Evolutionary conservation across 2,113 vertebrate genomes (phyloP).

Genomic region (Cichladusa arquata): DNA sequence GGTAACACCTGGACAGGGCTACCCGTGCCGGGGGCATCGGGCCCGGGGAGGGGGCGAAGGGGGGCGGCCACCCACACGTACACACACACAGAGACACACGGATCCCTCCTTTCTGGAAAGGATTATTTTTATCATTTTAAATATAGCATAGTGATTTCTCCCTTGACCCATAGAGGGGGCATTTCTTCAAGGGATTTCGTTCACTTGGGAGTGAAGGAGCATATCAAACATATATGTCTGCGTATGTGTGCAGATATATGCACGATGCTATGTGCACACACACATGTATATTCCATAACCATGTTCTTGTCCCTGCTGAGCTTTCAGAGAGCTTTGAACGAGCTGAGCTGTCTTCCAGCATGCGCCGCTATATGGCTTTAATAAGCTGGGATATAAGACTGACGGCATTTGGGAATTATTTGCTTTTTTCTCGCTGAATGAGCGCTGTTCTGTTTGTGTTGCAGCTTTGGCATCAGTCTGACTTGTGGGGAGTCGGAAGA

Average conservation of each 20-base stretch:
- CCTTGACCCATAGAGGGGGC: constrained; percentile 70
- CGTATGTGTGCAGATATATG: not conserved
- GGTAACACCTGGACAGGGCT: constrained; percentile 72
- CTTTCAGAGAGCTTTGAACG: not conserved
- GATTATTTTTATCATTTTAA: constrained; percentile 78
- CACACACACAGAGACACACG: not conserved
- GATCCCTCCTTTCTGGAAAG: constrained; percentile 59
- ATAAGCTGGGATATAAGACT: not conserved
- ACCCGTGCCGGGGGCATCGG: not conserved
- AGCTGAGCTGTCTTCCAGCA: not conserved
- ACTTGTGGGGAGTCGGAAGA: constrained; percentile 87
- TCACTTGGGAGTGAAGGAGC: not conserved
- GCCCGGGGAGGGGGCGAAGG: not conserved
- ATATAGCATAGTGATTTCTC: constrained; percentile 72
- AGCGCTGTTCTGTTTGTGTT: constrained; percentile 11
- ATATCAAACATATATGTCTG: not conserved
- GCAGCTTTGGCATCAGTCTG: constrained; percentile 92
- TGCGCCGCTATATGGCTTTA: not conserved
- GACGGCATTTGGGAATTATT: not conserved
- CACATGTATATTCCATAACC: not conserved
- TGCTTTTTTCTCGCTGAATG: not conserved
- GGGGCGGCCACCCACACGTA: constrained; percentile 35
- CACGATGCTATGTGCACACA: rapidly evolving
- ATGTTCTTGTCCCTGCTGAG: not conserved
- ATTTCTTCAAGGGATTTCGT: constrained; percentile 23